Evolutionary conservation across 2,113 vertebrate genomes (phyloP), one percentile per base, ranked within the genome.

Genomic region (Rhineura floridana): DNA sequence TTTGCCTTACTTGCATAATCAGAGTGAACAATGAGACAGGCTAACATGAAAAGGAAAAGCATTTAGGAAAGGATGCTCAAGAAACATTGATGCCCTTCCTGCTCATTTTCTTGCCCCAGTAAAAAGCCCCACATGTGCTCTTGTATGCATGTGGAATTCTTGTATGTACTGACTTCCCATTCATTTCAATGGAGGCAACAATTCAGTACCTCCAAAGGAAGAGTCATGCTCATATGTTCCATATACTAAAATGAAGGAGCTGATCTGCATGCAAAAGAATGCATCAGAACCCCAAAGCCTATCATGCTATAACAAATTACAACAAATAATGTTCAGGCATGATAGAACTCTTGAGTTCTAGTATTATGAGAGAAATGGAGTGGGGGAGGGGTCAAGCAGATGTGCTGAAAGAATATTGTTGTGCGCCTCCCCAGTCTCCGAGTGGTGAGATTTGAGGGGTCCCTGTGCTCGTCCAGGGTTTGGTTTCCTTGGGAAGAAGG

Each of bases 1-100:
- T 70, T 44, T 25, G 21, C 2, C 3, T 46, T 11, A 46, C 87
- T 92, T 93, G 90, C 28, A 77, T 48, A 63, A 91, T 93, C 84
- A 81, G 23, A 8, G 81, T 50, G 90, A 89, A 83, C 48, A 46
- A 5, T 33, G 59, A 30, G 42, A 65, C 21, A 46, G 77, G 39
- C 21, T 44, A 63, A 28, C 30, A 25, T n/a, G 62, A 62, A 86
- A 63, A 77, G 9, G 33, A 8, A 86, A 76, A 23, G 10, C 12
- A 1, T 50, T 63, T 15, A 75, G 69, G 21, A 84, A 52, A 75
- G 33, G 5, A 25, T 46, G 42, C 21, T 46, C 44, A 48, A 77
- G 42, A 77, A 48, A 48, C 13, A 15, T 33, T 42, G 42, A 10
- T 85, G 70, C 42, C 39, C 70, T 55, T 46, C 25, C 67, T 44